Evolutionary conservation across 92 coral and sea anemone species (phyloP).

Genomic region (Plumapathes pennacea): DNA sequence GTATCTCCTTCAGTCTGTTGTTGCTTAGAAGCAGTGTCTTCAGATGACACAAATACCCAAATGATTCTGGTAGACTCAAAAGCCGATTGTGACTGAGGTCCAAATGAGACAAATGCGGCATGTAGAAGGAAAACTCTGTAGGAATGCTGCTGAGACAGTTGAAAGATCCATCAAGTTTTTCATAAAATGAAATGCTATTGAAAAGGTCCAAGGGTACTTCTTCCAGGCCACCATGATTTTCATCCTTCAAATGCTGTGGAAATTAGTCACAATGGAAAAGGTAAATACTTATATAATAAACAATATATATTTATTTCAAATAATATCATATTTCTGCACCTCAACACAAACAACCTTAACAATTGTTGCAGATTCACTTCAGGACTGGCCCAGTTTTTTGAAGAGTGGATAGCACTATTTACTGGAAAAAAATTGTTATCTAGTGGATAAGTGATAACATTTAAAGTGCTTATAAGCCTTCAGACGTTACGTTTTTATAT

Average conservation of each 20-base stretch:
- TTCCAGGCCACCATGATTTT: slow-evolving; percentile 63
- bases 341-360: too few relatives aligned
- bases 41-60: slow-evolving; percentile 85
- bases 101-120: slow-evolving; percentile 83
- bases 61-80: slow-evolving; percentile 78
- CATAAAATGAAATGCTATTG: slow-evolving; percentile 77
- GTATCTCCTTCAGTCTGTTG: slow-evolving; percentile 75
- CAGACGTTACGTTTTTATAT: too few relatives aligned
- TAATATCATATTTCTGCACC: too few relatives aligned
- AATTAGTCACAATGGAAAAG: background rate
- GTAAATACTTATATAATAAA: too few relatives aligned
- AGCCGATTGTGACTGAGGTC: slow-evolving; percentile 85
- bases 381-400: too few relatives aligned
- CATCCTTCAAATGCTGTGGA: slow-evolving; percentile 61
- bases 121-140: slow-evolving; percentile 75
- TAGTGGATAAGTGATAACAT: too few relatives aligned
- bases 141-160: slow-evolving; percentile 81
- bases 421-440: too few relatives aligned
- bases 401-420: too few relatives aligned
- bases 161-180: slow-evolving; percentile 79
- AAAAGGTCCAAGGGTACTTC: slow-evolving; percentile 70
- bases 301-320: too few relatives aligned
- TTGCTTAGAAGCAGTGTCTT: slow-evolving; percentile 78
- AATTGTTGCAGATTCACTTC: too few relatives aligned
- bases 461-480: too few relatives aligned